Conservation (phyloP, 1,140 invertebrate species). For the Ips nitidus region DNA sequence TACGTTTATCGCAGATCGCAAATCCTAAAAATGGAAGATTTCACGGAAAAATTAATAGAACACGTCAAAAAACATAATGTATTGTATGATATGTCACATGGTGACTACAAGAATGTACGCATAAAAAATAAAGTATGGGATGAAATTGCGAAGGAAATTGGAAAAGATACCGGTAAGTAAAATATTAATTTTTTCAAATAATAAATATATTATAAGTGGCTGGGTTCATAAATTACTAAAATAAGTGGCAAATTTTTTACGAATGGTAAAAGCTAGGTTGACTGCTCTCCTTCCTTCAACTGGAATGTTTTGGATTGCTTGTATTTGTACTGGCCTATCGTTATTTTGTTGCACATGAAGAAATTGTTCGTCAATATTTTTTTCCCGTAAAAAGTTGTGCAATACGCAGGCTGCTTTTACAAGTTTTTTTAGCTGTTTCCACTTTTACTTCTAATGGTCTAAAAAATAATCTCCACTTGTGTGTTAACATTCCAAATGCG, state of each 20-base stretch:
- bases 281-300: conserved; percentile 4
- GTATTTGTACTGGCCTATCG: conserved; percentile 1
- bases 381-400: too few species aligned
- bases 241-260: conserved; percentile 7
- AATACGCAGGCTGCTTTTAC: too few species aligned
- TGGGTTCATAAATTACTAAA: conserved; percentile 4
- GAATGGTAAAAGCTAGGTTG: not conserved
- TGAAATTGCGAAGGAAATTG: conserved; percentile 25
- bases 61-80: conserved; percentile 26
- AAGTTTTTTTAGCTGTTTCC: too few species aligned
- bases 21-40: conserved; percentile 8
- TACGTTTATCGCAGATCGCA: not conserved
- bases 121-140: conserved; percentile 32
- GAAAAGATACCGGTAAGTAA: conserved; percentile 15
- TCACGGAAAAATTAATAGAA: conserved; percentile 31
- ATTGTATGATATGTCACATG: conserved; percentile 24
- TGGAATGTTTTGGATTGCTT: conserved; percentile 6
- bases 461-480: too few species aligned
- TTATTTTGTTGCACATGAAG: conserved; percentile 10
- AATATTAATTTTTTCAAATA: not conserved
- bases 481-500: too few species aligned
- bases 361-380: conserved; percentile 4
- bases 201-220: not conserved
- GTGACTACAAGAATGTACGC: conserved; percentile 25
- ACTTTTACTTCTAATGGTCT: too few species aligned